These are phyloP conservation scores for Cheilosia variabilis DNA, from an alignment of 2,888 invertebrate genomes.

Conservation along the genomic window DNA sequence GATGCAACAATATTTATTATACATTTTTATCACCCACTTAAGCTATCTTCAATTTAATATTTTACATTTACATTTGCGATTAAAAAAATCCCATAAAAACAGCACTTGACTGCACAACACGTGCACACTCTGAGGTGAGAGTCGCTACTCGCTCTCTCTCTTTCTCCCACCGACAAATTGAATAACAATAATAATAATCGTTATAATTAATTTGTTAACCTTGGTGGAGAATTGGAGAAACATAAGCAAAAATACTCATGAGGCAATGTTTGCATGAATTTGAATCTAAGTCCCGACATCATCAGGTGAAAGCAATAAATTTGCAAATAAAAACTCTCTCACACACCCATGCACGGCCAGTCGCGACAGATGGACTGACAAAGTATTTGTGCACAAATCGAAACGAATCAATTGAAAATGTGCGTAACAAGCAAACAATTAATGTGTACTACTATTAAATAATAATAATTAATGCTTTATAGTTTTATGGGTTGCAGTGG, in stretches of 20 bases:
- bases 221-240: slow-evolving; percentile 6
- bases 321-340: slow-evolving; percentile 11
- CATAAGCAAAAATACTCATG: slow-evolving; percentile 2
- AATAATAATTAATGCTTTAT: slow-evolving; percentile 31
- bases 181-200: slow-evolving; percentile 8
- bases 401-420: slow-evolving; percentile 16
- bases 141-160: slow-evolving; percentile 10
- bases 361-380: not conserved
- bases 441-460: slow-evolving; percentile 34
- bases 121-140: no score
- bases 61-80: slow-evolving; percentile 39
- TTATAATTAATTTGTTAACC: slow-evolving; percentile 48
- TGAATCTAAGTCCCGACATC: not conserved
- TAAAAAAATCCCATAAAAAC: slow-evolving; percentile 28
- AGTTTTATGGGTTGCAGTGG: slow-evolving; percentile 11
- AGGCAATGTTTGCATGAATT: slow-evolving; percentile 14
- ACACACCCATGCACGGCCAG: not conserved
- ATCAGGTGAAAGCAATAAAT: slow-evolving; percentile 33
- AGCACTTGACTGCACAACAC: not conserved
- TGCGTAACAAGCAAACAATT: slow-evolving; percentile 42
- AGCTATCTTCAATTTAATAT: slow-evolving; percentile 37
- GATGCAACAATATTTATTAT: slow-evolving; percentile 33
- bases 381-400: slow-evolving; percentile 1
- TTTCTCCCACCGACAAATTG: not conserved
- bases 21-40: slow-evolving; percentile 45